These are phyloP conservation scores for Podargus strigoides DNA, from an alignment of 2,797 vertebrate genomes.

Conservation along the genomic window DNA sequence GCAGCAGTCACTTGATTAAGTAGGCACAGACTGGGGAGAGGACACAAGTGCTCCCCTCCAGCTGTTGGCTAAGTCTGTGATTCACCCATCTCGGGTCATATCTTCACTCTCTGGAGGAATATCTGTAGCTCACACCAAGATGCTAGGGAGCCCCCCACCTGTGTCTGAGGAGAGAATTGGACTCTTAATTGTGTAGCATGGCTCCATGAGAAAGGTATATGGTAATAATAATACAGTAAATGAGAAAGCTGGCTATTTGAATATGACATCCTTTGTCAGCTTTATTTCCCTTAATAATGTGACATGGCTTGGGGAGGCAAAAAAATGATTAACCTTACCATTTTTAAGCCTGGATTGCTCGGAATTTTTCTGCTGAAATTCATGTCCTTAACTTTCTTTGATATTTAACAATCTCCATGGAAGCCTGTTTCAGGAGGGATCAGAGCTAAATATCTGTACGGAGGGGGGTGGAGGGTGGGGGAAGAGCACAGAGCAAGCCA, in stretches of 20 bases:
- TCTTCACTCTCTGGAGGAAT: background rate
- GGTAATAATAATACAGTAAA: slow-evolving; percentile 11
- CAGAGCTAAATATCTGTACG: background rate
- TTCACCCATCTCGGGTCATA: background rate
- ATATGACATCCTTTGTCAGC: slow-evolving; percentile 26
- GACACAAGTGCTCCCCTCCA: background rate
- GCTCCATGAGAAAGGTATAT: background rate
- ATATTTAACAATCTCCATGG: background rate
- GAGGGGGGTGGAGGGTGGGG: fast-evolving
- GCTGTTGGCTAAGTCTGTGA: background rate
- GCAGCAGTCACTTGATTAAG: background rate
- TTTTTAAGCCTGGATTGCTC: background rate
- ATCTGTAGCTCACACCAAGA: background rate
- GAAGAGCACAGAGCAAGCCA: background rate
- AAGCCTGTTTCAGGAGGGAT: background rate
- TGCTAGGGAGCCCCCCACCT: background rate
- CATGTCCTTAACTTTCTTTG: background rate
- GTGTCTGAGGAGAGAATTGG: background rate
- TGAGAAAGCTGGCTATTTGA: slow-evolving; percentile 4
- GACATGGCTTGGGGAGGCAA: slow-evolving; percentile 25
- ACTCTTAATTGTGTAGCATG: background rate
- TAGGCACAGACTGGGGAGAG: fast-evolving
- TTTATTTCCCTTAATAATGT: slow-evolving; percentile 52
- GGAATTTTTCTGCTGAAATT: background rate
- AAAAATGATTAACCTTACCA: slow-evolving; percentile 30